Conservation (phyloP, 92 coral and sea anemone genomes). For the Virgularia gustaviana region DNA sequence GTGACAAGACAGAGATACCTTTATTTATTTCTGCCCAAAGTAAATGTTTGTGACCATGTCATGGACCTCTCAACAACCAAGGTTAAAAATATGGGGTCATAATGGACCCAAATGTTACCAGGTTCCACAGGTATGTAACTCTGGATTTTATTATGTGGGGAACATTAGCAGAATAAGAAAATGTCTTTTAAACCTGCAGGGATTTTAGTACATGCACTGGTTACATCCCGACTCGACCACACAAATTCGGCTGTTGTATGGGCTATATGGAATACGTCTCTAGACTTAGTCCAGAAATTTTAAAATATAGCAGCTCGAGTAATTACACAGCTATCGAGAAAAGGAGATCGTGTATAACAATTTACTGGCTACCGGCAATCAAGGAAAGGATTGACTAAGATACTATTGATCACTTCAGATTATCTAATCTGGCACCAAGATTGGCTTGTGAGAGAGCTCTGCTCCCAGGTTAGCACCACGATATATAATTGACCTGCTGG, state of each 20-base stretch:
- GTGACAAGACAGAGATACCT: neutral
- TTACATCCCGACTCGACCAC: neutral
- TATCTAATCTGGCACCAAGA: too few relatives aligned
- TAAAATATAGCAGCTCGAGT: conserved; percentile 22
- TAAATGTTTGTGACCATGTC: conserved; percentile 21
- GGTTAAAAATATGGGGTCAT: conserved; percentile 45
- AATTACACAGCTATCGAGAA: neutral
- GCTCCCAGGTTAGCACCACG: too few relatives aligned
- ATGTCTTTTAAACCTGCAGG: neutral
- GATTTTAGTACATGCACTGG: conserved; percentile 2
- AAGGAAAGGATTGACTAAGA: neutral
- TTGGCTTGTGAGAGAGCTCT: too few relatives aligned
- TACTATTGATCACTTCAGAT: too few relatives aligned
- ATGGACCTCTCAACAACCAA: conserved; percentile 16
- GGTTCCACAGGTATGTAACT: conserved; percentile 42
- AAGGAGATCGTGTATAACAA: neutral
- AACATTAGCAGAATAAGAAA: conserved; percentile 15
- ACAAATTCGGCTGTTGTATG: neutral
- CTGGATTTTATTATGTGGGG: conserved; percentile 30
- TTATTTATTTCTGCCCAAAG: neutral
- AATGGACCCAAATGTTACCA: conserved; percentile 36
- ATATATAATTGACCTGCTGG: too few relatives aligned
- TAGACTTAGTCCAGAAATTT: neutral
- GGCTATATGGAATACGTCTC: neutral
- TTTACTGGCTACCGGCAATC: neutral